Evolutionary conservation across 2,797 vertebrate species (phyloP).

Genomic region (Arremon aurantiirostris): DNA sequence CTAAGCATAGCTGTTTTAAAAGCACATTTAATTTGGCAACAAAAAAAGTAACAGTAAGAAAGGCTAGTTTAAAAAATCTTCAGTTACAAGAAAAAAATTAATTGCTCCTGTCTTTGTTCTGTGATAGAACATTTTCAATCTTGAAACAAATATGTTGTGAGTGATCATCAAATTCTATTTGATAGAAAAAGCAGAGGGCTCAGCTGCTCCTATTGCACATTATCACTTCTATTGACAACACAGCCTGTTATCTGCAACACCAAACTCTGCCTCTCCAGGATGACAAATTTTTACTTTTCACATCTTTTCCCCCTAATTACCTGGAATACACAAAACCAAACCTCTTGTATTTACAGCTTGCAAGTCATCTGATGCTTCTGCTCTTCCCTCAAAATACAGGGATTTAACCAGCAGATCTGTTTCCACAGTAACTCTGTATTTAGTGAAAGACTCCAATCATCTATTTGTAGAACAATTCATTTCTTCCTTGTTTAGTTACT

Average conservation of each 20-base stretch:
- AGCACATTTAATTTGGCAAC: neutral
- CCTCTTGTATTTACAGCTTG: neutral
- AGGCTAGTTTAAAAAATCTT: neutral
- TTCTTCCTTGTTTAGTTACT: neutral
- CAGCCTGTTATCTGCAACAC: neutral
- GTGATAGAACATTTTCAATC: neutral
- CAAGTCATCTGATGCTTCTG: neutral
- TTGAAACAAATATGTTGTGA: neutral
- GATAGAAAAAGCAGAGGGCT: neutral
- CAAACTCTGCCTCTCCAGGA: neutral
- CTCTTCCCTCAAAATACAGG: neutral
- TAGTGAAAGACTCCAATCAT: neutral
- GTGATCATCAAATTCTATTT: neutral
- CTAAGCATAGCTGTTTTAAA: neutral
- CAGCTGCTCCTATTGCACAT: neutral
- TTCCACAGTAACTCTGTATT: neutral
- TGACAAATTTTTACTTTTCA: neutral
- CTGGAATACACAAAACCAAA: neutral
- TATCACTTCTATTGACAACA: neutral
- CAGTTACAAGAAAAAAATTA: neutral
- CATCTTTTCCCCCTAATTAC: neutral
- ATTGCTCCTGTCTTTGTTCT: neutral
- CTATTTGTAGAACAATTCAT: neutral
- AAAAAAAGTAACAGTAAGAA: neutral
- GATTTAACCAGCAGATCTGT: neutral